Base-by-base conservation (phyloP, 2,797 vertebrate genomes). In the Novumbra hubbsi region DNA sequence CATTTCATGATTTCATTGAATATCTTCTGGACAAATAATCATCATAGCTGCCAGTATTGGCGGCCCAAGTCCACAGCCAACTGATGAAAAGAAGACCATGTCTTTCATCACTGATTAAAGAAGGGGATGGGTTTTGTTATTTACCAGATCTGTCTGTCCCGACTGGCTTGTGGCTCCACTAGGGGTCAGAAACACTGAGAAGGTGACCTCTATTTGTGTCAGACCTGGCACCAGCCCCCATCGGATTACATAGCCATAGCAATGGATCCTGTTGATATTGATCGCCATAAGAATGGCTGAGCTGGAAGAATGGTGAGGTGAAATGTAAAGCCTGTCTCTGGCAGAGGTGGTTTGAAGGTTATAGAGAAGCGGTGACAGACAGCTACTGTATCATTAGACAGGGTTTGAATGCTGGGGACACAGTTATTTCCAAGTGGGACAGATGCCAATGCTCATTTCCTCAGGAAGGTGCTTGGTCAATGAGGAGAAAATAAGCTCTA, bases 221-320 rank as follows among this genome's bases (percentile, higher is more conserved):
- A 79, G 86, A 88, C 80, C 68, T 85, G 83, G 87, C 90, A 90
- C 86, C 88, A 90, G 85, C 78, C 78, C 79, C 90, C 84, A 81
- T 94, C 91, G 62, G 78, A 85, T 92, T 93, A 88, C 91, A 85
- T 76, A 81, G 79, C 78, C 85, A 86, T 83, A 80, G 88, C 81
- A 74, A 45, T 48, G 77, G 91, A 94, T 95, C 91, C 88, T 83
- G 80, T 94, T 92, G 92, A 89, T 84, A 94, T 93, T 89, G 91
- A 94, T 94, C 90, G 79, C 81, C 82, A 91, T 81, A 88, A 90
- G 91, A 93, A 94, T 85, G 81, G 87, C 86, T 90, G 90, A 88
- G 88, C 89, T 92, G 85, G 88, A 92, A 87, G 88, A 87, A 80
- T 89, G 82, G 88, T 78, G 86, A 91, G 88, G 88, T 92, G 92